Evolutionary conservation across 53 echinoderm and acorn worm species (phyloP), one percentile per base, ranked within the genome.

Genomic region (Echinarachnius parma): DNA sequence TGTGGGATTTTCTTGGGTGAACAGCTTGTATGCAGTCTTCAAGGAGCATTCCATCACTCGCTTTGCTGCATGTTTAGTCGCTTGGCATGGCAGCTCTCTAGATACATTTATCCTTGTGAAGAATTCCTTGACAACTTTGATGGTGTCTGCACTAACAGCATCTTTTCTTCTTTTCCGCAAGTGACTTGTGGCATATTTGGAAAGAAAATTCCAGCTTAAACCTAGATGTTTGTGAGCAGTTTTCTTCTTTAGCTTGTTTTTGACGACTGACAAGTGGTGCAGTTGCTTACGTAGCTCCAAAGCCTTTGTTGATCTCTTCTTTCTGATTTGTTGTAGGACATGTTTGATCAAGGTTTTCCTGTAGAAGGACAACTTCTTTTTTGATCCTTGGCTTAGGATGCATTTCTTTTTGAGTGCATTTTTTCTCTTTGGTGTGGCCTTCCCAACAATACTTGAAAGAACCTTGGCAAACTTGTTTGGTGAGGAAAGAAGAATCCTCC

Each of bases 171-270:
- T 31, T 31, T 74, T 81, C 26, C 81, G 28, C 11, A 21, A 56
- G 9, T 71, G 70, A 23, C 15, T 62, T 3, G n/a, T 21, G 3
- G 32, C 37, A 16, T 44, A 34, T 29, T 64, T 81, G 8, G 60
- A 57, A 9, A 75, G 50, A 37, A 77, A 83, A 47, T 83, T 77
- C 83, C 83, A 83, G 53, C 83, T 77, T 16, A 77, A 48, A 4
- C 77, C 77, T 4, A 77, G 33, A 3, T 83, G 34, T 27, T 83
- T 83, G 34, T 77, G 50, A 18, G 83, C 66, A 3, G 65, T 55
- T 60, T 36, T 55, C 54, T 83, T 83, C 29, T 66, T 64, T 53
- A 83, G 26, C 25, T 78, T 77, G 36, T 83, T 83, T 48, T 83
- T 83, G 21, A 78, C 64, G 15, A 62, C 34, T n/a, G 49, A 34